These are phyloP conservation scores for Spodoptera frugiperda DNA, from an alignment of 1,140 invertebrate genomes.

Conservation along the genomic window DNA sequence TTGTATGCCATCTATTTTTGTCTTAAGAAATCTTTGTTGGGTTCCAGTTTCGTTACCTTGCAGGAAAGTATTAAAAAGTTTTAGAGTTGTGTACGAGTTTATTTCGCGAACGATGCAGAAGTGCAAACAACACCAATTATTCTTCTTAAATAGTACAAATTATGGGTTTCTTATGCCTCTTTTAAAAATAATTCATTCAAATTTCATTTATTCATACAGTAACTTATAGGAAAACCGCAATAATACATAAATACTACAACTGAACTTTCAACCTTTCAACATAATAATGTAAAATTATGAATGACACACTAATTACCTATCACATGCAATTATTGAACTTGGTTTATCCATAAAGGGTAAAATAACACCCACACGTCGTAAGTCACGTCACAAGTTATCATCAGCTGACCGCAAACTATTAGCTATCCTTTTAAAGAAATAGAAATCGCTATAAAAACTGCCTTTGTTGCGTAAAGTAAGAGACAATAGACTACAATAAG, in stretches of 20 bases:
- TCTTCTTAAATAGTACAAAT: not conserved
- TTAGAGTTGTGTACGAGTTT: not conserved
- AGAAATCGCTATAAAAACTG: constrained; percentile 33
- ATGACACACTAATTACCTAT: no score
- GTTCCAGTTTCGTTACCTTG: constrained; percentile 10
- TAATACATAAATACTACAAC: no score
- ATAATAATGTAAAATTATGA: no score
- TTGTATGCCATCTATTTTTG: constrained; percentile 28
- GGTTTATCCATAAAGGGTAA: not conserved
- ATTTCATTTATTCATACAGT: no score
- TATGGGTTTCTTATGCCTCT: no score
- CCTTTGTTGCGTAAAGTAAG: constrained; percentile 38
- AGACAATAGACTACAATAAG: constrained; percentile 33
- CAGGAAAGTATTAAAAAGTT: constrained; percentile 21
- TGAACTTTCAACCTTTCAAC: no score
- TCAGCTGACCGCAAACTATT: constrained; percentile 10
- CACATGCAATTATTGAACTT: not conserved
- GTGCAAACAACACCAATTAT: not conserved
- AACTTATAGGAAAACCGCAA: no score
- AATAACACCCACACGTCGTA: constrained; percentile 2
- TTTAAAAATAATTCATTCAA: no score
- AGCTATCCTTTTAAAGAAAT: constrained; percentile 31
- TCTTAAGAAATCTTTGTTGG: constrained; percentile 27
- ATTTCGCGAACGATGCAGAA: not conserved
- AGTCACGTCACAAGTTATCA: not conserved